Base-by-base conservation (phyloP, 2,888 invertebrate genomes). In the Lottia scabra region DNA sequence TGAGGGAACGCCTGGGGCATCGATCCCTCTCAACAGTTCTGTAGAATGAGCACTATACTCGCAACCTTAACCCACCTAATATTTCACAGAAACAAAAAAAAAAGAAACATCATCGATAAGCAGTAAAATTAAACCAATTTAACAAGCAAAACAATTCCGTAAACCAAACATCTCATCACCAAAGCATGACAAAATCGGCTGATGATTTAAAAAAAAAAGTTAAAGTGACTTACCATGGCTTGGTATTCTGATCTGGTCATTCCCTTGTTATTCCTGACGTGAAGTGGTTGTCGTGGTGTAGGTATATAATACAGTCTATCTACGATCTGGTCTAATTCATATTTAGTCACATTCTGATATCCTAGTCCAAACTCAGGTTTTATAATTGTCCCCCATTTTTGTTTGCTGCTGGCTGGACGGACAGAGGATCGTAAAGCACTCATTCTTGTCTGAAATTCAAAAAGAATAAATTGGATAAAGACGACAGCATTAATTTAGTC, bases 341-440 rank as follows among this genome's bases (percentile, higher is more conserved):
- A 87, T 5, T 81, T 80, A 0, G 86, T 88, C 84, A 88, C 83
- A 75, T 84, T 86, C 81, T 88, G 88, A 77, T 87, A 81, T 15
- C 88, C 88, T 68, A 88, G 71, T 27, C 87, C 87, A 73, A 86
- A 88, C 70, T 86, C 86, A 6, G 88, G 88, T 72, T 86, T 82
- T 8, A 88, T 75, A n/a, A 88, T 88, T 13, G 88, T 88, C 0
- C 88, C 88, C 88, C 88, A 88, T 12, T 86, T 85, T 76, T 85
- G 83, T 71, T 88, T 88, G 56, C 79, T 78, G 63, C 81, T 81
- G n/a, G 77, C 76, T 0, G 87, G 86, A 15, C 84, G 81, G n/a
- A 88, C 88, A 15, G 87, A 87, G 1, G 87, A 87, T 19, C 85
- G 76, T n/a, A 86, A 79, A 2, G 82, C 72, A 13, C 81, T 78